Conservation (phyloP, 2,797 vertebrate species). For the Scleropages formosus region DNA sequence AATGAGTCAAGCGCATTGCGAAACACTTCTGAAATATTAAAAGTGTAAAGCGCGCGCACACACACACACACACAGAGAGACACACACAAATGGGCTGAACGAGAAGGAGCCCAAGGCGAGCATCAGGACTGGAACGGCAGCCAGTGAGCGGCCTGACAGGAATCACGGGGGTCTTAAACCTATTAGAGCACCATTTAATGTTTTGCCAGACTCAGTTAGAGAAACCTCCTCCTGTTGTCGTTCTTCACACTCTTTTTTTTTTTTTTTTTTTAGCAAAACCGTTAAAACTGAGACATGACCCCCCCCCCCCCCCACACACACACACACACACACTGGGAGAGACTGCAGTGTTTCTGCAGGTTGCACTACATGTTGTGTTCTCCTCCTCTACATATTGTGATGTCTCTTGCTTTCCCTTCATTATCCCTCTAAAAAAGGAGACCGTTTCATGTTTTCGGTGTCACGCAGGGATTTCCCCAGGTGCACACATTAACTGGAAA, state of each 20-base stretch:
- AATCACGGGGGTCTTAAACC: slow-evolving; percentile 33
- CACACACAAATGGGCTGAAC: slow-evolving; percentile 61
- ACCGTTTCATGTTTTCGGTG: slow-evolving; percentile 5
- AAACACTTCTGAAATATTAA: slow-evolving; percentile 72
- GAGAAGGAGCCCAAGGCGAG: slow-evolving; percentile 68
- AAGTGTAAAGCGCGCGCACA: slow-evolving; percentile 47
- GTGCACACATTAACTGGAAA: slow-evolving; percentile 17
- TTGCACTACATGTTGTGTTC: not conserved
- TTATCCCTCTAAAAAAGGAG: slow-evolving; percentile 26
- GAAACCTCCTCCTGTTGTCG: not conserved
- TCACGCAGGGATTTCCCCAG: slow-evolving; percentile 24
- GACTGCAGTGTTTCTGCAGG: not conserved
- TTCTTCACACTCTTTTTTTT: slow-evolving; percentile 1
- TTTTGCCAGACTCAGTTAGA: not conserved
- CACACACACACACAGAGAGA: slow-evolving; percentile 69
- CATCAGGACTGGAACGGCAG: slow-evolving; percentile 63
- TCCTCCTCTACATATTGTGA: not conserved
- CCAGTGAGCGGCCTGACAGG: slow-evolving; percentile 59
- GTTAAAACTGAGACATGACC: not conserved
- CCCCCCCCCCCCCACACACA: no score
- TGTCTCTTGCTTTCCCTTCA: slow-evolving; percentile 2
- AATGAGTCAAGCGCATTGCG: slow-evolving; percentile 65
- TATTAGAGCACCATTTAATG: not conserved
- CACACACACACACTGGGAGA: no score
- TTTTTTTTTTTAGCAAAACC: not conserved